Conservation (phyloP, 2,888 invertebrate species). For the Eupeodes latifasciatus region DNA sequence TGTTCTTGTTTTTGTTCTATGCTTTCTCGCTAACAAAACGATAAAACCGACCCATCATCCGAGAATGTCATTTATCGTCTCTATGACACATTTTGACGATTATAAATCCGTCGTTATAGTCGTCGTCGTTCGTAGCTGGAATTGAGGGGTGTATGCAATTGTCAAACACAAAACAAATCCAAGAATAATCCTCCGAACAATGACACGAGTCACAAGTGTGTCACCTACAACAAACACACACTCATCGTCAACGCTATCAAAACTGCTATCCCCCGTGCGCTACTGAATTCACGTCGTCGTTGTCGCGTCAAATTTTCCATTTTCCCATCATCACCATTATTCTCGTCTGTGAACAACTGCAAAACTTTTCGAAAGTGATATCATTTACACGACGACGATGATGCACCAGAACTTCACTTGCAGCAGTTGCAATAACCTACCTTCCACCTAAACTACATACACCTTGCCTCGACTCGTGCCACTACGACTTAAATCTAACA, state of each 20-base stretch:
- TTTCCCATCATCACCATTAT: constrained; percentile 26
- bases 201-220: constrained; percentile 68
- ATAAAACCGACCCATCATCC: neutral
- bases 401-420: constrained; percentile 42
- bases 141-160: constrained; percentile 26
- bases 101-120: constrained; percentile 44
- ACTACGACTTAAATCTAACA: neutral
- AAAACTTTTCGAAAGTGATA: constrained; percentile 59
- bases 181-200: constrained; percentile 68
- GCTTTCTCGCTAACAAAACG: neutral
- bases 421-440: constrained; percentile 5
- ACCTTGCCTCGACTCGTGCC: neutral
- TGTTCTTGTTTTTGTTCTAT: neutral
- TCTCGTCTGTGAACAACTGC: constrained; percentile 7
- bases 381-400: constrained; percentile 45
- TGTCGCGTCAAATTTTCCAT: neutral
- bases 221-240: constrained; percentile 26
- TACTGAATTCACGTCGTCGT: too few species aligned
- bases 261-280: too few species aligned
- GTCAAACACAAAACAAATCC: constrained; percentile 53
- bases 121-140: constrained; percentile 5
- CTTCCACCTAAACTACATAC: constrained; percentile 8
- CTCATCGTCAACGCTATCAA: neutral
- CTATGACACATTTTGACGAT: constrained; percentile 52
- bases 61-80: constrained; percentile 43